A percentile compares a stretch with the other conserved stretches of the same genome.
phyloP scores from a whole-genome alignment of 2,797 vertebrate genomes.

The Phoebastria nigripes region DNA sequence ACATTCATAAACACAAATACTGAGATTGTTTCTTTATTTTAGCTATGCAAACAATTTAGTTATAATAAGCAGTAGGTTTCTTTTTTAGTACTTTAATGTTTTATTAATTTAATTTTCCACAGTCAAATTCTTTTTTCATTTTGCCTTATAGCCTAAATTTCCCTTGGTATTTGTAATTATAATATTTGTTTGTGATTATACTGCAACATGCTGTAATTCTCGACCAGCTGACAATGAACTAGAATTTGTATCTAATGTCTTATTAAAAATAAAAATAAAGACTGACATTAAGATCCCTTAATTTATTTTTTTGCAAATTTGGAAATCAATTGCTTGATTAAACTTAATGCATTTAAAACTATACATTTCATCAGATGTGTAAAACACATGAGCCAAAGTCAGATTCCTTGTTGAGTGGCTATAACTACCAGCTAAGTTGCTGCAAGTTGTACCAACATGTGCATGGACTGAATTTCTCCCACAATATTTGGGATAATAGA shows the following conservation, averaged over 20 bases:
- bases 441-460: neutral
- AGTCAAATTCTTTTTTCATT: conserved; percentile 40
- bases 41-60: conserved; percentile 43
- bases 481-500: neutral
- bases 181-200: conserved; percentile 45
- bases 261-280: conserved; percentile 23
- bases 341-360: neutral
- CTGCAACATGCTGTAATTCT: conserved; percentile 25
- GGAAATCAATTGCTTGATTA: conserved; percentile 9
- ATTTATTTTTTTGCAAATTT: conserved; percentile 19
- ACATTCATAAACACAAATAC: conserved; percentile 36
- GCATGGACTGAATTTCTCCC: neutral
- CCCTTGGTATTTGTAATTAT: conserved; percentile 53
- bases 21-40: conserved; percentile 42
- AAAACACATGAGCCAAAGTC: neutral
- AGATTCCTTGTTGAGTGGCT: neutral
- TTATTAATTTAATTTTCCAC: conserved; percentile 66
- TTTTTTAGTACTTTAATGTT: conserved; percentile 55
- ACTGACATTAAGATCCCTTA: neutral
- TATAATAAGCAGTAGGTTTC: conserved; percentile 35
- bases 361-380: neutral
- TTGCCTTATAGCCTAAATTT: conserved; percentile 48
- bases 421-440: neutral
- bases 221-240: conserved; percentile 4
- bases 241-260: neutral